phyloP scores from a whole-genome alignment of 2,888 invertebrate species.

The Pachydiplax longipennis region DNA sequence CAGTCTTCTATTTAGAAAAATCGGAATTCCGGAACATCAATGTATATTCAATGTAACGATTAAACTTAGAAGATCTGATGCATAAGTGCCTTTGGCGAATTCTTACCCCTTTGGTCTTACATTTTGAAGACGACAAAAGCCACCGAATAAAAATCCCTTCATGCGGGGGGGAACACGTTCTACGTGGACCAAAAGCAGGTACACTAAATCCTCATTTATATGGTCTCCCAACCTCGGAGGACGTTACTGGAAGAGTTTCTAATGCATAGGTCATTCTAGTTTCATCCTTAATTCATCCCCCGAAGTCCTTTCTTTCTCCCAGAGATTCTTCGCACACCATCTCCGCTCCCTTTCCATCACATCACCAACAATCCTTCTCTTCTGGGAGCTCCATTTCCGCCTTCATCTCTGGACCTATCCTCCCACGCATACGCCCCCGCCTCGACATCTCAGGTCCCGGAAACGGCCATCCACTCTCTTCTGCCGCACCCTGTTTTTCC shows the following conservation, averaged over 20 bases:
- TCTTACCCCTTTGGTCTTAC: no score
- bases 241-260: not conserved
- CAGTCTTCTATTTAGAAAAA: no score
- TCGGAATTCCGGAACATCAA: no score
- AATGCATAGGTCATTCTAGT: not conserved
- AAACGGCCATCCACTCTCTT: not conserved
- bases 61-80: no score
- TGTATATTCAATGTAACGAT: no score
- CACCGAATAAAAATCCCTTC: no score
- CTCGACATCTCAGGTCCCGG: not conserved
- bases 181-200: no score
- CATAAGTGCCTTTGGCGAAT: no score
- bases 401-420: slow-evolving; percentile 20
- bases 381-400: not conserved
- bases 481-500: not conserved
- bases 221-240: no score
- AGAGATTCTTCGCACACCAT: not conserved
- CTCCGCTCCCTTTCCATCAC: not conserved
- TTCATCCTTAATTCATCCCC: not conserved
- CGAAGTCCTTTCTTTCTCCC: not conserved
- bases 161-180: no score
- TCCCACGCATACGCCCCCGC: not conserved
- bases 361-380: slow-evolving; percentile 3
- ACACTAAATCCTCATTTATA: no score
- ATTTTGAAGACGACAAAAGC: no score